Base-by-base conservation (phyloP, 2,113 vertebrate species). In the Coturnix japonica region DNA sequence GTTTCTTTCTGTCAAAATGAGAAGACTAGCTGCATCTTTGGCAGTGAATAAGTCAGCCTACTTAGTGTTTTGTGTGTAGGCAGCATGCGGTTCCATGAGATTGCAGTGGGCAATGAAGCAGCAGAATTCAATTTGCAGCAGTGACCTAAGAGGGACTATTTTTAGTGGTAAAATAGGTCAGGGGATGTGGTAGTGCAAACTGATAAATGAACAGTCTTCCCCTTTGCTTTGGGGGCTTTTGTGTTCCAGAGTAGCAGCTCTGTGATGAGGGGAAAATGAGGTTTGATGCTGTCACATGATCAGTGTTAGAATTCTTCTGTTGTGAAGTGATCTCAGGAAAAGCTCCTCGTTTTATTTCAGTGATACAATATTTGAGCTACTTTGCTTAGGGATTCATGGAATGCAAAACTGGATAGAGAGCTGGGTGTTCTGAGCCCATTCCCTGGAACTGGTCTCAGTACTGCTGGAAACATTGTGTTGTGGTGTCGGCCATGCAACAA, bases 151-250 rank as follows among this genome's bases (percentile, higher is more conserved):
- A 98, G 97, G 97, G 97, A 94, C 97, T 99, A 99, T 99, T 98
- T 98, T 98, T 98, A 98, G 98, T 98, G 97, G 97, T 98, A 98
- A 99, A 98, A 98, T 99, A 99, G 98, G 98, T 98, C 98, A 98
- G 97, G 97, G 96, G 95, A 97, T 98, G 96, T 95, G 93, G 94
- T 77, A 78, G 83, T 95, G 89, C 96, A 95, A 95, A 85, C 93
- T 91, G 95, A 95, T 95, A 96, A 90, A 95, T 61, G 93, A 97
- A 73, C 95, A 96, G 67, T 91, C 78, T 96, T 96, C 86, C 94
- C 93, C 82, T 93, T 88, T 75, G 63, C 93, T 89, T 67, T 18
- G 85, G 96, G 94, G 93, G 51, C 81, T 97, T 93, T 87, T 87
- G 51, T 87, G 72, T 56, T 81, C 60, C 86, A 74, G 25, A 54